Evolutionary conservation across 1,140 invertebrate species (phyloP), one percentile per base, ranked within the genome.

Genomic region (Temnothorax longispinosus): DNA sequence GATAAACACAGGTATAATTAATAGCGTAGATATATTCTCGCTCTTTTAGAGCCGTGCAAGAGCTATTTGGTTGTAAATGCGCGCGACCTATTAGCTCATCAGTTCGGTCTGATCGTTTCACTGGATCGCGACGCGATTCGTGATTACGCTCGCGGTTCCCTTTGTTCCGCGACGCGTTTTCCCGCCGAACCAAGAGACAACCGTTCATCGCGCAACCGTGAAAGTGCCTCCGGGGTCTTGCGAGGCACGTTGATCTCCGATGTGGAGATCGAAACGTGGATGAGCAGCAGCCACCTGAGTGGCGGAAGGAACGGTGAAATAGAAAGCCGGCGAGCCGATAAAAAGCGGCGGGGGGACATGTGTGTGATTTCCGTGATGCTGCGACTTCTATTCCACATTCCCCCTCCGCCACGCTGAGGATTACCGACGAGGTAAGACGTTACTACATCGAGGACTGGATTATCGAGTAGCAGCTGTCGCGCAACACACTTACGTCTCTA

Each of bases 401-500:
- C 52, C 69, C 27, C 27, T 5, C 38, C 56, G 3, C 8, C 0
- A 32, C 6, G 11, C 13, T 2, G 2, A 18, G n/a, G 52, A 65
- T 21, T 18, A 41, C 4, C 27, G 15, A 8, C 47, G 56, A 52
- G 35, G 52, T 60, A 54, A 58, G 58, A 47, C 15, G 38, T 67
- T 60, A 58, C 18, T 35, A 15, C 21, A 47, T 35, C 54, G 13
- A 15, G 3, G n/a, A 41, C 4, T 38, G 27, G 21, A 41, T 47
- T 44, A 62, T 76, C 47, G 44, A 75, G 64, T 75, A 21, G n/a
- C 13, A 58, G 13, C 47, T 72, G n/a, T 5, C 58, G 21, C 41
- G 58, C 21, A 52, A 32, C 35, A 50, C 62, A 94, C 92, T 94
- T 93, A 94, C 93, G 50, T 94, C 82, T 50, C 82, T 77, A 76